These are phyloP conservation scores for Amia ocellicauda DNA, from an alignment of 2,113 vertebrate species.

Conservation along the genomic window DNA sequence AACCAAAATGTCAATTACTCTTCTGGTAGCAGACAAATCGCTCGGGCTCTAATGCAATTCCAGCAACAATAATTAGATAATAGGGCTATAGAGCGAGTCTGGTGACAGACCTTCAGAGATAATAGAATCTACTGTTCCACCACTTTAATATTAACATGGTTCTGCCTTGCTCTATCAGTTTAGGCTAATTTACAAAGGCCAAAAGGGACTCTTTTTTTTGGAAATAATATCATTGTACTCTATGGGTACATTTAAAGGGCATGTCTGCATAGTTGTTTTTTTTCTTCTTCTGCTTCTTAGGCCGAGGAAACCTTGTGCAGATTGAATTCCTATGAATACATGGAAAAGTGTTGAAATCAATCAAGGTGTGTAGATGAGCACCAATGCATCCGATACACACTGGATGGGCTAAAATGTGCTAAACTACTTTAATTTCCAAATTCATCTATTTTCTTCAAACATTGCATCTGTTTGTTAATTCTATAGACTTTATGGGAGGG, in stretches of 20 bases:
- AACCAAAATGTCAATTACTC: slow-evolving; percentile 75
- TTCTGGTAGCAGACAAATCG: slow-evolving; percentile 68
- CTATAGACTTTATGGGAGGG: too few relatives aligned
- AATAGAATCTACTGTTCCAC: slow-evolving; percentile 71
- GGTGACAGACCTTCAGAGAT: slow-evolving; percentile 72
- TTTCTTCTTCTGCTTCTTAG: too few relatives aligned
- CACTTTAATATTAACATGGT: slow-evolving; percentile 77
- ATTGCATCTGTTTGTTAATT: too few relatives aligned
- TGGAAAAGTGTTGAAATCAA: too few relatives aligned
- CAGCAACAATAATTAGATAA: slow-evolving; percentile 74
- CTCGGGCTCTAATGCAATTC: slow-evolving; percentile 71
- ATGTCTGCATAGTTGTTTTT: neutral
- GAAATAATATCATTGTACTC: slow-evolving; percentile 31
- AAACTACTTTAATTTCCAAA: too few relatives aligned
- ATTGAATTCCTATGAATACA: too few relatives aligned
- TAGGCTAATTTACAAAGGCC: slow-evolving; percentile 73
- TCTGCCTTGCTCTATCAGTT: slow-evolving; percentile 70
- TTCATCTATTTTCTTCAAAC: too few relatives aligned
- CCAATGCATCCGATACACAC: too few relatives aligned
- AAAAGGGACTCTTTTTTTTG: slow-evolving; percentile 55
- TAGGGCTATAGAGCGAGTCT: slow-evolving; percentile 69
- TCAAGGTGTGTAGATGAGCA: too few relatives aligned
- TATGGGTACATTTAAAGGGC: slow-evolving; percentile 14
- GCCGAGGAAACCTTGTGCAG: too few relatives aligned
- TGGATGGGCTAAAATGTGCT: too few relatives aligned